A percentile compares a stretch with the other conserved stretches of the same genome.
These are phyloP conservation scores for Clarias batrachus DNA, from an alignment of 2,113 vertebrate species.

Conservation along the genomic window DNA sequence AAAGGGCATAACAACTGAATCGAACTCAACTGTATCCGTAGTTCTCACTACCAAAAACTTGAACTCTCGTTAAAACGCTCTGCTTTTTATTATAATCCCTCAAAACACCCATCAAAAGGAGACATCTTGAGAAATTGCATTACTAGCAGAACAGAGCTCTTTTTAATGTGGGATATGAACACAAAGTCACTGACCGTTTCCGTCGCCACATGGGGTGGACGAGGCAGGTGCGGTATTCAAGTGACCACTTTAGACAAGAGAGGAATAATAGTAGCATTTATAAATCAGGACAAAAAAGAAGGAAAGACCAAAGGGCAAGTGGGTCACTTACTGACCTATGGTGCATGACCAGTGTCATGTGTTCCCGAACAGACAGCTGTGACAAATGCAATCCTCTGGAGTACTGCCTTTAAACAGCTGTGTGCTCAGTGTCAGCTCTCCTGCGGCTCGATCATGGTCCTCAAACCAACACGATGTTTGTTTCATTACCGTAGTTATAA, in stretches of 20 bases:
- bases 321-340: constrained; percentile 42
- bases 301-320: constrained; percentile 40
- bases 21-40: not conserved
- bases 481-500: not conserved
- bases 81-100: not conserved
- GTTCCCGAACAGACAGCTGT: constrained; percentile 27
- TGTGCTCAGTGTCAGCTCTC: constrained; percentile 26
- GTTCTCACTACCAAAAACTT: not conserved
- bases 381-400: constrained; percentile 41
- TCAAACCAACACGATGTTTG: not conserved
- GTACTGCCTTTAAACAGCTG: constrained; percentile 46
- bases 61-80: not conserved
- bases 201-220: constrained; percentile 21
- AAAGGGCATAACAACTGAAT: not conserved
- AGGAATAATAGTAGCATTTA: constrained; percentile 30
- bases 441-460: constrained; percentile 24
- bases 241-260: constrained; percentile 30
- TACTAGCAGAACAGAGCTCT: not conserved
- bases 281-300: constrained; percentile 29
- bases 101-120: not conserved
- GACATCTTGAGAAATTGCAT: not conserved
- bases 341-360: constrained; percentile 44
- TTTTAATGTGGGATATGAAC: not conserved
- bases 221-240: constrained; percentile 36
- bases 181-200: constrained; percentile 18